Percentiles rank a stretch among this genome's conserved stretches.
Evolutionary conservation across 1,140 invertebrate genomes (phyloP).

Genomic region (Bathynomus jamesi): DNA sequence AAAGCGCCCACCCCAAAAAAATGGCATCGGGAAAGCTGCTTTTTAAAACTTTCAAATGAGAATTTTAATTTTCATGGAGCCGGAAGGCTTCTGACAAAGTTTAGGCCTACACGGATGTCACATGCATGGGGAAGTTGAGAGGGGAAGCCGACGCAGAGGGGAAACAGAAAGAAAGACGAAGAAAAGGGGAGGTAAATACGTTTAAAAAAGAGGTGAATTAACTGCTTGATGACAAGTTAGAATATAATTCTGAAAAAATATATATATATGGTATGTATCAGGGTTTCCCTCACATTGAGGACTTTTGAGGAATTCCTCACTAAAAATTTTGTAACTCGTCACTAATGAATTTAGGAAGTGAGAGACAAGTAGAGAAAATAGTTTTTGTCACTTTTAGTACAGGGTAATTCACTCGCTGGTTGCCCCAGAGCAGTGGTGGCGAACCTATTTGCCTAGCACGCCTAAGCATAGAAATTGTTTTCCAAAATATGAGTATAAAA

Average conservation of each 20-base stretch:
- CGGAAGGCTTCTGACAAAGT: background rate
- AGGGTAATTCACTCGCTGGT: too few relatives aligned
- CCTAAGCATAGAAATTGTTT: too few relatives aligned
- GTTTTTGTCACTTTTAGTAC: too few relatives aligned
- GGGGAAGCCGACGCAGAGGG: background rate
- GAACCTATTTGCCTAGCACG: too few relatives aligned
- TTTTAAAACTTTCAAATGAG: background rate
- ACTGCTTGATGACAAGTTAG: background rate
- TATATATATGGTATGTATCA: constrained; percentile 9
- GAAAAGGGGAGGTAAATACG: background rate
- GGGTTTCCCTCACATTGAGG: too few relatives aligned
- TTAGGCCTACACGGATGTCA: background rate
- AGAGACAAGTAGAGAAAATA: too few relatives aligned
- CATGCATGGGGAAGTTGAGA: background rate
- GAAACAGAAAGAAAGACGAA: background rate
- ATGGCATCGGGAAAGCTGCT: background rate
- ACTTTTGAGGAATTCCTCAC: too few relatives aligned
- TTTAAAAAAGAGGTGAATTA: background rate
- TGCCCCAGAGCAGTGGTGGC: too few relatives aligned
- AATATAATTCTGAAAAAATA: background rate
- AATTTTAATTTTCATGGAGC: constrained; percentile 1
- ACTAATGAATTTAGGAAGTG: too few relatives aligned
- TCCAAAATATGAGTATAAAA: too few relatives aligned
- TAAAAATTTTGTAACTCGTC: too few relatives aligned
- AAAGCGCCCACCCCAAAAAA: background rate